These are phyloP conservation scores for Drosophila kepulauana DNA, from an alignment of 1,140 invertebrate species.

Conservation along the genomic window DNA sequence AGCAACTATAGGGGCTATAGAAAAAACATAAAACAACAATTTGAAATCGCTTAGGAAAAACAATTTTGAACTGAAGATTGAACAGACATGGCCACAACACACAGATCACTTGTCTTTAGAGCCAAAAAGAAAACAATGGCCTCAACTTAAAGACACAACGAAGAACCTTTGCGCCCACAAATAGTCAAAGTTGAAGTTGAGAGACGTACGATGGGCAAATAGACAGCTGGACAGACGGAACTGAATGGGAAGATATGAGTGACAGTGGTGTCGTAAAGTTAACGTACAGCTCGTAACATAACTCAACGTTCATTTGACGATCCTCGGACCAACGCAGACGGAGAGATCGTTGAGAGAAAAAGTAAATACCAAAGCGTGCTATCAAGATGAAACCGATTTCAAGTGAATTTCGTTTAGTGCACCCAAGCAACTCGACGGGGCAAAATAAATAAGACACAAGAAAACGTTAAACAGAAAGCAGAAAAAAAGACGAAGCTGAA, in stretches of 20 bases:
- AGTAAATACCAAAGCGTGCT: constrained; percentile 36
- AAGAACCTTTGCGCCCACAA: constrained; percentile 23
- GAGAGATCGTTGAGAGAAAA: constrained; percentile 27
- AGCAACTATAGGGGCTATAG: constrained; percentile 8
- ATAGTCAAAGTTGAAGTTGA: constrained; percentile 1
- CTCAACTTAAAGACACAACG: constrained; percentile 13
- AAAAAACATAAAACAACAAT: constrained; percentile 13
- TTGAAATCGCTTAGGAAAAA: constrained; percentile 12
- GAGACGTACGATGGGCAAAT: neutral
- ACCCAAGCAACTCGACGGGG: constrained; percentile 18
- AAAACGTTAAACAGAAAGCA: constrained; percentile 21
- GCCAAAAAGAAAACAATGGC: constrained; percentile 20
- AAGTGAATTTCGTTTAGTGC: constrained; percentile 40
- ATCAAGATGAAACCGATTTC: constrained; percentile 52
- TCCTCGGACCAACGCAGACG: constrained; percentile 2
- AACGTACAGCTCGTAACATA: constrained; percentile 30
- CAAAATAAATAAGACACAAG: constrained; percentile 27
- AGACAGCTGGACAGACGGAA: neutral
- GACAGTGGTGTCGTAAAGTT: constrained; percentile 25
- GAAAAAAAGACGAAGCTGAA: constrained; percentile 3
- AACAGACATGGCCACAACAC: constrained; percentile 6
- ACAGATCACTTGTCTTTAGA: constrained; percentile 20
- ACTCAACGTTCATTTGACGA: constrained; percentile 29
- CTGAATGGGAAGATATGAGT: constrained; percentile 7
- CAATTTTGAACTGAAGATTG: constrained; percentile 3